Evolutionary conservation across 2,797 vertebrate species (phyloP), one percentile per base, ranked within the genome.

Genomic region (Leucoraja ocellata): DNA sequence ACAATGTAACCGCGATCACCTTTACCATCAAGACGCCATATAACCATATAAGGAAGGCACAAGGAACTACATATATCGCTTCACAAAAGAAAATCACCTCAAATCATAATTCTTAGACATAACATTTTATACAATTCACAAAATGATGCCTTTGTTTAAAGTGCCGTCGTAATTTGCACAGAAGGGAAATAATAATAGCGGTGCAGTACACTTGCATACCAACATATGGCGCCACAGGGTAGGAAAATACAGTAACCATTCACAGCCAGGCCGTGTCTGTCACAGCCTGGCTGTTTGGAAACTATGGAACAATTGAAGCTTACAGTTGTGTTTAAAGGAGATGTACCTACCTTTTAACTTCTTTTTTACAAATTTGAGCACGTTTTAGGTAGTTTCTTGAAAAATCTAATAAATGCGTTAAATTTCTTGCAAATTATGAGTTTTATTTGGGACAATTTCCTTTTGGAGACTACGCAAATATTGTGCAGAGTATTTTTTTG

Each of bases 201-300:
- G 23, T 58, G 90, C 90, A 92, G 39, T 73, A 92, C 36, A 92
- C 73, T 76, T 0, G 4, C 14, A 18, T 54, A 25, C 32, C 65
- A 73, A 91, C 9, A 74, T 74, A 71, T 91, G 90, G 90, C 90
- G 61, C 84, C 84, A 88, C 84, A 88, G n/a, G 84, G 16, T 88
- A 88, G 84, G n/a, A 73, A 32, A 92, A 54, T 28, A 23, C 9
- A 54, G 11, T 6, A 54, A 76, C 68, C 11, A 28, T 74, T 76
- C 39, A 73, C 46, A 74, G 65, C 18, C 39, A 76, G 71, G 81
- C 3, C 28, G 21, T 84, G 13, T 1, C 46, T 46, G 39, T 46
- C 46, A 46, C 46, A 54, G 46, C 46, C 46, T 54, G 46, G 46
- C 46, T 54, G 46, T 54, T 54, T 54, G 36, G 13, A 46, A 46